A percentile compares a stretch with the other conserved stretches of the same genome.
These are phyloP conservation scores for Meteorus colon DNA, from an alignment of 2,888 invertebrate species.

Conservation along the genomic window DNA sequence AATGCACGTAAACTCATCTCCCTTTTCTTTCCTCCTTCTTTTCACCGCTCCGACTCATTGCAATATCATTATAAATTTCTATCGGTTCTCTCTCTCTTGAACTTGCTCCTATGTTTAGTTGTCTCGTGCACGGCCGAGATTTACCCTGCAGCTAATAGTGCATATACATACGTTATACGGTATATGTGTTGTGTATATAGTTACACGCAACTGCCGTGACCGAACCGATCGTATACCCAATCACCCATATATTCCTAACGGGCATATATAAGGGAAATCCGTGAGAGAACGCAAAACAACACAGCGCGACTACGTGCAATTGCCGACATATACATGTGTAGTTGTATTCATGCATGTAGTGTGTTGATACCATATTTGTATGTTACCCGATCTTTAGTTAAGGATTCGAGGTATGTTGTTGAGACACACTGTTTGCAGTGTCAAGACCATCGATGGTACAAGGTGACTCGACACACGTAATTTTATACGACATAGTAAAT, in stretches of 20 bases:
- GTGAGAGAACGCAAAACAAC: slow-evolving; percentile 42
- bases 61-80: not conserved
- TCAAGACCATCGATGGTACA: too few relatives aligned
- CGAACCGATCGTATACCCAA: slow-evolving; percentile 50
- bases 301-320: slow-evolving; percentile 33
- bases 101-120: slow-evolving; percentile 20
- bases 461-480: too few relatives aligned
- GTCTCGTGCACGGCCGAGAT: slow-evolving; percentile 29
- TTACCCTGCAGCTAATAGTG: slow-evolving; percentile 25
- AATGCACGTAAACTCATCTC: slow-evolving; percentile 34
- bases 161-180: slow-evolving; percentile 42
- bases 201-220: slow-evolving; percentile 58
- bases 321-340: slow-evolving; percentile 11
- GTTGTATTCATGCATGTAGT: not conserved
- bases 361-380: not conserved
- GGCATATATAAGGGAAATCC: slow-evolving; percentile 46
- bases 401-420: too few relatives aligned
- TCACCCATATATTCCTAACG: slow-evolving; percentile 57
- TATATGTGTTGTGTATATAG: slow-evolving; percentile 53
- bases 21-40: slow-evolving; percentile 18
- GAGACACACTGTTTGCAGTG: slow-evolving; percentile 5
- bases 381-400: not conserved
- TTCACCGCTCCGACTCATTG: not conserved
- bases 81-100: slow-evolving; percentile 31
- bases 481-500: too few relatives aligned